phyloP scores from a whole-genome alignment of 2,797 vertebrate genomes.

The Labeo calbasu region DNA sequence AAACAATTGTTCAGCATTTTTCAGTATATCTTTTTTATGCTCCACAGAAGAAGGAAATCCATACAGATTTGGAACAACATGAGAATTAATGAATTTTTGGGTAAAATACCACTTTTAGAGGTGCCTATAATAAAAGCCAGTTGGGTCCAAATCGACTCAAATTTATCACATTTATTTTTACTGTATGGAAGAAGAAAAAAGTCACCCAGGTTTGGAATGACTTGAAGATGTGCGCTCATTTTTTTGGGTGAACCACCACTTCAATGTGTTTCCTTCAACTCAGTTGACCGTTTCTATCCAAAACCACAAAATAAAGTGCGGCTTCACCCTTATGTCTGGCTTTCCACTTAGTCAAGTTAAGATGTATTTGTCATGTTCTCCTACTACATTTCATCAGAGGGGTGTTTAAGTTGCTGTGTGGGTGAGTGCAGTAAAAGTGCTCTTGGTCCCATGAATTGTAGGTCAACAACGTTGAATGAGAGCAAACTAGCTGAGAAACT shows the following conservation, averaged over 20 bases:
- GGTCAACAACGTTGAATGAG: conserved; percentile 3
- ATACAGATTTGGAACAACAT: neutral
- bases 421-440: conserved; percentile 12
- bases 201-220: neutral
- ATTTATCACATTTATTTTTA: no score
- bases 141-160: neutral
- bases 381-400: conserved; percentile 12
- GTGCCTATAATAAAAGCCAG: no score
- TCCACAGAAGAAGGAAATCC: neutral
- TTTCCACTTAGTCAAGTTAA: conserved; percentile 22
- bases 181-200: neutral
- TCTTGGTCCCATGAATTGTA: conserved; percentile 4
- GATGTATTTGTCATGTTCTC: conserved; percentile 30
- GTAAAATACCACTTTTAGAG: neutral
- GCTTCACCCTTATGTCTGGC: conserved; percentile 9
- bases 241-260: neutral
- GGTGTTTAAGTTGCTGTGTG: neutral
- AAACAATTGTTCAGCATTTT: neutral
- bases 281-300: neutral
- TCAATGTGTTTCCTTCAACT: neutral
- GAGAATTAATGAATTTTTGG: neutral
- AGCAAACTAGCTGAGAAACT: conserved; percentile 1
- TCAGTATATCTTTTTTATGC: neutral
- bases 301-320: conserved; percentile 6
- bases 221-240: neutral